These are phyloP conservation scores for Neolamprologus modestus DNA, from an alignment of 2,113 vertebrate species.

Conservation along the genomic window DNA sequence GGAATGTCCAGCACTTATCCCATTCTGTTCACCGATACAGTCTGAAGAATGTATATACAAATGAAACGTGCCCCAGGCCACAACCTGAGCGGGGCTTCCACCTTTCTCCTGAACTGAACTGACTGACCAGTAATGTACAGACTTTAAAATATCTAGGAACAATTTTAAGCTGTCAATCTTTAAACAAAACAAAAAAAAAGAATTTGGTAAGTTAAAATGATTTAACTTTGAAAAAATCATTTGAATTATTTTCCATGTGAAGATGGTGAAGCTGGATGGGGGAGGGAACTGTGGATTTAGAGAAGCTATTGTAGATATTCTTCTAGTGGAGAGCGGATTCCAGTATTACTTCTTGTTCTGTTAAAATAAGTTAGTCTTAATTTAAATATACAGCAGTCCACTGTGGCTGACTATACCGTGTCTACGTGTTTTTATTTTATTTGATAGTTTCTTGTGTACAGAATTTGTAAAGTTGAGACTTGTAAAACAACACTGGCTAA, in stretches of 20 bases:
- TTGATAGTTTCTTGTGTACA: constrained; percentile 77
- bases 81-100: constrained; percentile 73
- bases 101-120: constrained; percentile 53
- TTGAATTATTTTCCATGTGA: constrained; percentile 42
- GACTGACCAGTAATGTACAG: constrained; percentile 81
- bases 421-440: constrained; percentile 79
- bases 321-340: constrained; percentile 87
- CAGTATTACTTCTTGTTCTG: constrained; percentile 92
- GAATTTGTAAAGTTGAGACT: constrained; percentile 72
- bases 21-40: constrained; percentile 98
- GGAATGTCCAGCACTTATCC: constrained; percentile 99
- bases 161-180: constrained; percentile 71
- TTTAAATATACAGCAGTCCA: constrained; percentile 88
- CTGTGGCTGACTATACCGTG: constrained; percentile 78
- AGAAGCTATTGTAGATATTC: constrained; percentile 91
- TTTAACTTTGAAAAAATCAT: constrained; percentile 51
- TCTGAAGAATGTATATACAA: constrained; percentile 99
- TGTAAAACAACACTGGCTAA: constrained; percentile 66
- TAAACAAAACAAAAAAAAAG: constrained; percentile 35
- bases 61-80: constrained; percentile 71
- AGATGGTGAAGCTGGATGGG: constrained; percentile 67
- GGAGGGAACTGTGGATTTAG: constrained; percentile 74
- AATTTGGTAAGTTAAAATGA: constrained; percentile 72
- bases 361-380: constrained; percentile 91
- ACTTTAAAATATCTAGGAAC: constrained; percentile 64